phyloP scores from a whole-genome alignment of 2,113 vertebrate genomes.

The Paramormyrops kingsleyae region DNA sequence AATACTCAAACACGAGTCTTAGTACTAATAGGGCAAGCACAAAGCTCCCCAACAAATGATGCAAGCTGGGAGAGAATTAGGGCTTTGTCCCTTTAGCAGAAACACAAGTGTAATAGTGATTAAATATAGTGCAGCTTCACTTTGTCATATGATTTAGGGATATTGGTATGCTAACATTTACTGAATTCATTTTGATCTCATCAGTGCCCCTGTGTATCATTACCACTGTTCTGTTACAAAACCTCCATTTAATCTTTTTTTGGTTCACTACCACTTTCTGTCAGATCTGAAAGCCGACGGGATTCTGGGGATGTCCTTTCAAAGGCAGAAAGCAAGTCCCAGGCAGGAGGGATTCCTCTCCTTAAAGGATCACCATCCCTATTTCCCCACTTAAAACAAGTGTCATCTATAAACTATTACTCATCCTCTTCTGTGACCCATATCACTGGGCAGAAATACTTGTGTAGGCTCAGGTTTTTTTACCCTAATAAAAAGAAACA shows the following conservation, averaged over 20 bases:
- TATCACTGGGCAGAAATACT: background rate
- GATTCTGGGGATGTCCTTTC: background rate
- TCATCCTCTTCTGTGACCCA: background rate
- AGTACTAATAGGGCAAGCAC: background rate
- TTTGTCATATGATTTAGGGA: background rate
- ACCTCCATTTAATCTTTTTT: background rate
- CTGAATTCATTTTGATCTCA: background rate
- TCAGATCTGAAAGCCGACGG: too few species aligned
- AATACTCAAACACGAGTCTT: background rate
- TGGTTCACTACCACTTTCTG: background rate
- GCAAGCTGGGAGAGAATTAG: conserved; percentile 5
- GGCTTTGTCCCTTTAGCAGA: background rate
- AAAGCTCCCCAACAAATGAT: background rate
- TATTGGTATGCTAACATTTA: background rate
- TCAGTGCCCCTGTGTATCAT: background rate
- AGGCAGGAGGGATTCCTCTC: background rate
- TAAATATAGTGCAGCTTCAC: background rate
- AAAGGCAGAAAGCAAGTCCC: background rate
- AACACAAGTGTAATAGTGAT: background rate
- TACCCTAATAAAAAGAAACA: background rate
- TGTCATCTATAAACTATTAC: conserved; percentile 5
- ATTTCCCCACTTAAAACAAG: conserved; percentile 6
- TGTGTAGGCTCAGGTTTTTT: background rate
- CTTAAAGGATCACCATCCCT: background rate
- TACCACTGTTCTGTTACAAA: background rate